Percentiles rank a stretch among this genome's conserved stretches.
Evolutionary conservation across 2,888 invertebrate genomes (phyloP).

Genomic region (Nymphalis polychloros): DNA sequence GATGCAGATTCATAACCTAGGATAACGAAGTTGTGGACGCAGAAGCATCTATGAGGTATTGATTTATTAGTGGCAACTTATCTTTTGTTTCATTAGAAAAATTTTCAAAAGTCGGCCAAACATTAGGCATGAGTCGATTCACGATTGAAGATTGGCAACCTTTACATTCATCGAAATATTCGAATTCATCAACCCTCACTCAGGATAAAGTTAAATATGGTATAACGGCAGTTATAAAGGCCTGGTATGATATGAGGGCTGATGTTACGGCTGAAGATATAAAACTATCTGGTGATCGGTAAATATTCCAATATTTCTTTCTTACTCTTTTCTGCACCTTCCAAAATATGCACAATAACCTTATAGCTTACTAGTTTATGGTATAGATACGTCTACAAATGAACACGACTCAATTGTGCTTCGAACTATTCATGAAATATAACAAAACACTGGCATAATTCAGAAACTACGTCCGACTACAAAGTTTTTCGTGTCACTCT

Average conservation of each 20-base stretch:
- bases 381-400: no score
- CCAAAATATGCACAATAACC: background rate
- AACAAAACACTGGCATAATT: no score
- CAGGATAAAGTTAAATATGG: conserved; percentile 32
- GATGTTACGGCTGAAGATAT: conserved; percentile 9
- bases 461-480: no score
- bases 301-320: background rate
- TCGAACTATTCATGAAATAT: no score
- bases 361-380: background rate
- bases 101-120: conserved; percentile 57
- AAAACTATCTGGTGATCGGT: conserved; percentile 12
- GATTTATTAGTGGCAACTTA: background rate
- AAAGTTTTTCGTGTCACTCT: no score
- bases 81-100: conserved; percentile 46
- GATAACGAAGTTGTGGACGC: no score
- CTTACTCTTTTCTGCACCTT: background rate
- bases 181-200: conserved; percentile 19
- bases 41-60: no score
- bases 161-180: conserved; percentile 21
- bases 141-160: conserved; percentile 51
- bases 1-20: no score
- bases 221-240: conserved; percentile 27
- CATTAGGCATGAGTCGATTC: conserved; percentile 51
- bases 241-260: conserved; percentile 30
- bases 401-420: no score